A percentile compares a stretch with the other conserved stretches of the same genome.
Conservation (phyloP, 2,113 vertebrate genomes). For the Buteo buteo region DNA sequence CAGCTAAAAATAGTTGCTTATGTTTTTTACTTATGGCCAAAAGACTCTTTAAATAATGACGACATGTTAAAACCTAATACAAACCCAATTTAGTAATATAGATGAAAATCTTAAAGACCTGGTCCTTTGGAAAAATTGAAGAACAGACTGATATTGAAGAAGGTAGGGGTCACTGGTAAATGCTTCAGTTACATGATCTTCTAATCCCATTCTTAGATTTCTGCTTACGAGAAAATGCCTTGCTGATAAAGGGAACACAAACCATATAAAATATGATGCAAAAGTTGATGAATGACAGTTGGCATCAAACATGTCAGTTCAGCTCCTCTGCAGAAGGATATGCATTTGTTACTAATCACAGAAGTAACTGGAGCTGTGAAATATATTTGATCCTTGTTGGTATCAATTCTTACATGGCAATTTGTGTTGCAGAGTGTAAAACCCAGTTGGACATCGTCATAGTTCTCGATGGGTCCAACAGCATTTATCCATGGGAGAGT, state of each 20-base stretch:
- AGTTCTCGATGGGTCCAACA: conserved; percentile 95
- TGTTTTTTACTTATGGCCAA: conserved; percentile 40
- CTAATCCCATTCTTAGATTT: background rate
- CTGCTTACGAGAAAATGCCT: background rate
- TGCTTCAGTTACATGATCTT: background rate
- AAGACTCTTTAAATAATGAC: background rate
- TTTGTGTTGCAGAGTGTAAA: conserved; percentile 81
- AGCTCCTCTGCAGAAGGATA: background rate
- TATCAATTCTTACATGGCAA: background rate
- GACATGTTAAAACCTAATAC: background rate
- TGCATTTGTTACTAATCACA: background rate
- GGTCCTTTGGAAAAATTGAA: background rate
- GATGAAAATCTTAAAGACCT: background rate
- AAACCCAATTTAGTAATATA: background rate
- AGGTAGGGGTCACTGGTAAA: background rate
- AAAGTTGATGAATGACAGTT: background rate
- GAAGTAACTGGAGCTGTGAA: background rate
- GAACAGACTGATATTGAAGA: background rate
- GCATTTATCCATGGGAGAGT: conserved; percentile 91
- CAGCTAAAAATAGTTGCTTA: conserved; percentile 54
- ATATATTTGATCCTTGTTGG: background rate
- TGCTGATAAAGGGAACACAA: background rate
- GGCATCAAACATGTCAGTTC: background rate
- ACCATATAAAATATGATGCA: background rate
- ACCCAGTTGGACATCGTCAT: conserved; percentile 90